phyloP scores from a whole-genome alignment of 2,797 vertebrate species.

The Microctenopoma stevenorrisi region DNA sequence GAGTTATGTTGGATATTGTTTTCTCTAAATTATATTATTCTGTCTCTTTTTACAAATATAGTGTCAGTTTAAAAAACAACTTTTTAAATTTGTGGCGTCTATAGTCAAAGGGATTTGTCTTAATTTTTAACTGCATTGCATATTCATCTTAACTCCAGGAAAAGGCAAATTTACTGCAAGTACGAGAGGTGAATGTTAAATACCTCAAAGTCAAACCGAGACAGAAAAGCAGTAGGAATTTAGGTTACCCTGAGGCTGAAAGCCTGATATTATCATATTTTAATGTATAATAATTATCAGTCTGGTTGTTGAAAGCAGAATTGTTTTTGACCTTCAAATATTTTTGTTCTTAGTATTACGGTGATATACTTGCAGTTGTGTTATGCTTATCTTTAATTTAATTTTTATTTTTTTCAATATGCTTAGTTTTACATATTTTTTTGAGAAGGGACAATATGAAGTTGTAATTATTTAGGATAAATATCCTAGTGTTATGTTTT shows the following conservation, averaged over 20 bases:
- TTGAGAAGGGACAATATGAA: conserved; percentile 63
- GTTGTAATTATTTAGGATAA: conserved; percentile 77
- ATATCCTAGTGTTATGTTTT: conserved; percentile 58
- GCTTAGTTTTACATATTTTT: conserved; percentile 69
- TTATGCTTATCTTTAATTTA: conserved; percentile 66
- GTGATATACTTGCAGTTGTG: conserved; percentile 69
- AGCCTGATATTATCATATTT: conserved; percentile 65
- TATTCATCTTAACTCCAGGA: conserved; percentile 65
- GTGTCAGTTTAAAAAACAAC: conserved; percentile 21
- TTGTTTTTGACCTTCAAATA: conserved; percentile 66
- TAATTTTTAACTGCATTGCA: conserved; percentile 52
- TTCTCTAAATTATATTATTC: conserved; percentile 64
- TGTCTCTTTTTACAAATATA: conserved; percentile 40
- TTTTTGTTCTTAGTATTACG: conserved; percentile 67
- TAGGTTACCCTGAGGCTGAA: conserved; percentile 51
- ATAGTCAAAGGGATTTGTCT: conserved; percentile 56
- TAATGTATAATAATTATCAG: conserved; percentile 73
- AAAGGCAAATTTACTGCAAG: conserved; percentile 55
- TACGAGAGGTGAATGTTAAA: conserved; percentile 72
- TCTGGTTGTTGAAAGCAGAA: conserved; percentile 61
- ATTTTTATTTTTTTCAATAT: conserved; percentile 51
- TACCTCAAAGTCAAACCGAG: conserved; percentile 71
- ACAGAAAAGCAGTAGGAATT: conserved; percentile 56
- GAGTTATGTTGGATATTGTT: conserved; percentile 60
- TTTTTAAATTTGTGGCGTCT: conserved; percentile 50